Evolutionary conservation across 2,113 vertebrate genomes (phyloP).

Genomic region (Lophotis ruficrista): DNA sequence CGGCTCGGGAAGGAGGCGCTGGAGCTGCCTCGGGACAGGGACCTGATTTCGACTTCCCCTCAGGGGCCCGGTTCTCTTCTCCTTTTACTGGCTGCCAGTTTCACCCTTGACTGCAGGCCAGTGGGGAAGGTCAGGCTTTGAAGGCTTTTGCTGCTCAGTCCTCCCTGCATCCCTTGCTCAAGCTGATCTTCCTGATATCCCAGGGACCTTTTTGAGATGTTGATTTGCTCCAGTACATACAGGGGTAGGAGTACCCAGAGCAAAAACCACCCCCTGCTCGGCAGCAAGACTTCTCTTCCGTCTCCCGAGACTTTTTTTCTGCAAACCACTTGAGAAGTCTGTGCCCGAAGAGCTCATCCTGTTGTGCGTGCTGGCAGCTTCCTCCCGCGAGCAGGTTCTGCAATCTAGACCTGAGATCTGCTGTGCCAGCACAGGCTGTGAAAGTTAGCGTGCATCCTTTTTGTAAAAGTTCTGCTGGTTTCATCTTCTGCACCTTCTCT

Average conservation of each 20-base stretch:
- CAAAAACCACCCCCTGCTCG: neutral
- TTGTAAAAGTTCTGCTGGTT: neutral
- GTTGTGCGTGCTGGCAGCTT: neutral
- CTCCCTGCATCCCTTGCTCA: fast-evolving
- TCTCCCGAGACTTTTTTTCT: neutral
- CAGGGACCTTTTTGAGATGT: neutral
- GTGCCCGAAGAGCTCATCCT: neutral
- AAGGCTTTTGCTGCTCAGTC: neutral
- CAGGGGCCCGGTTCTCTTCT: neutral
- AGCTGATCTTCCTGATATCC: neutral
- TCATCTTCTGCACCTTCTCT: neutral
- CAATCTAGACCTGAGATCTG: neutral
- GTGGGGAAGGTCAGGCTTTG: neutral
- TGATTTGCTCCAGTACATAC: neutral
- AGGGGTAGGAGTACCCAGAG: neutral
- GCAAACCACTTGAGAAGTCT: neutral
- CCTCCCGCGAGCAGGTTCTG: neutral
- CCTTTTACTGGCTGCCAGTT: neutral
- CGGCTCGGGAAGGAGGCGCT: too few relatives aligned
- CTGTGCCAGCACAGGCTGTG: neutral
- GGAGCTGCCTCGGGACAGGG: neutral
- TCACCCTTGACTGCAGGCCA: neutral
- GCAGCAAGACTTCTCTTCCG: neutral
- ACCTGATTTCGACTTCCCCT: neutral
- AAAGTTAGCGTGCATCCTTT: neutral